Conservation (phyloP, 1,140 invertebrate genomes). For the Dreissena polymorpha region DNA sequence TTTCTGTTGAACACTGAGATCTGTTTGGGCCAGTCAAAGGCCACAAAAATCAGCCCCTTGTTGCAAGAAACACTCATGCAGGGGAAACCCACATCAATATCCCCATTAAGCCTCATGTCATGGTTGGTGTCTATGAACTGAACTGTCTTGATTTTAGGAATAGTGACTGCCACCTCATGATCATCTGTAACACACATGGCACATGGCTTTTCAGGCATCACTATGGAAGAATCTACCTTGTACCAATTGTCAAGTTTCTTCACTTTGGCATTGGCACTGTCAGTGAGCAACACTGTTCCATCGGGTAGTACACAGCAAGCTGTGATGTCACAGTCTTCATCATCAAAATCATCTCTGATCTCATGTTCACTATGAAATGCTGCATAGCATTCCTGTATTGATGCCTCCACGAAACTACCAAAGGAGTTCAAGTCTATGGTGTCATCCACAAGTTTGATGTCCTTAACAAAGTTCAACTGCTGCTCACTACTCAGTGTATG, state of each 20-base stretch:
- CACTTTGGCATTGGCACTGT: slow-evolving; percentile 27
- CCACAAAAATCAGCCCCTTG: background rate
- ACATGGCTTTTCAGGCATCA: slow-evolving; percentile 35
- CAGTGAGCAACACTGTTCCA: slow-evolving; percentile 22
- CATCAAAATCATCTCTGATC: slow-evolving; percentile 14
- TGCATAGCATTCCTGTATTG: slow-evolving; percentile 24
- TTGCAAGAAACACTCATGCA: slow-evolving; percentile 28
- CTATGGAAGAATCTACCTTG: slow-evolving; percentile 4
- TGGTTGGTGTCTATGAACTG: slow-evolving; percentile 18
- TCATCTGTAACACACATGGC: slow-evolving; percentile 10
- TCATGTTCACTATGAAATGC: slow-evolving; percentile 32
- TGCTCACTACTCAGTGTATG: background rate
- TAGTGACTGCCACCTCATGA: slow-evolving; percentile 20
- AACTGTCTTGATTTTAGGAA: slow-evolving; percentile 31
- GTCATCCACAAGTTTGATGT: slow-evolving; percentile 5
- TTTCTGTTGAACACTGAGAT: slow-evolving; percentile 30
- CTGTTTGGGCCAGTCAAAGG: slow-evolving; percentile 38
- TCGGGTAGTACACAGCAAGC: slow-evolving; percentile 28
- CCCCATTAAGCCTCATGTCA: slow-evolving; percentile 4
- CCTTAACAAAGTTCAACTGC: slow-evolving; percentile 19
- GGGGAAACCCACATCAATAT: slow-evolving; percentile 18
- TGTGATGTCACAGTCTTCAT: slow-evolving; percentile 34
- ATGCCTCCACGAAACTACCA: slow-evolving; percentile 34
- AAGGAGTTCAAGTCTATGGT: slow-evolving; percentile 31
- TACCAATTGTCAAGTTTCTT: slow-evolving; percentile 25